phyloP scores from a whole-genome alignment of 1,140 invertebrate genomes.

The Thereuonema tuberculata region DNA sequence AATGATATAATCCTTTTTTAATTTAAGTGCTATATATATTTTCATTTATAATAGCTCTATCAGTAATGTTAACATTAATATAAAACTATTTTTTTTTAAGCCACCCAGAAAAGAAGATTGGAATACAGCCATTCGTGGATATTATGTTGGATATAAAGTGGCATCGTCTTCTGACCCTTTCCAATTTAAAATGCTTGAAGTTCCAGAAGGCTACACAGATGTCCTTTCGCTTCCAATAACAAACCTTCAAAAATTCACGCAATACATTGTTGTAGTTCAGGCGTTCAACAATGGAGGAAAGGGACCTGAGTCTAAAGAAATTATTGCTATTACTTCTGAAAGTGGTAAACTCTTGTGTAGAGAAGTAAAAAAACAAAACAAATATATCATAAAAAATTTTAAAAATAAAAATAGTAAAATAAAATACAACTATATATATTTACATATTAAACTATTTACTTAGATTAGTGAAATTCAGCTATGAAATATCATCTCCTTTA shows the following conservation, averaged over 20 bases:
- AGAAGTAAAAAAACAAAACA: no score
- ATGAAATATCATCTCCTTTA: no score
- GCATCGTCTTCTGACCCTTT: constrained; percentile 26
- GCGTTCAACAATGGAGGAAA: constrained; percentile 88
- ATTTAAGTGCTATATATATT: background rate
- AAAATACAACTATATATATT: no score
- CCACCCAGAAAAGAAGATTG: constrained; percentile 72
- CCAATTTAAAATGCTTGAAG: constrained; percentile 22
- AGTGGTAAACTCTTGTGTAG: constrained; percentile 40
- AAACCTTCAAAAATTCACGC: constrained; percentile 75
- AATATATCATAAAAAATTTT: no score
- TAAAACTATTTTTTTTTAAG: constrained; percentile 27
- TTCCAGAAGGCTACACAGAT: constrained; percentile 18
- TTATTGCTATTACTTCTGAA: constrained; percentile 66
- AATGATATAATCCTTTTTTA: background rate
- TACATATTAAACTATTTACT: no score
- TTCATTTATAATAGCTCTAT: background rate
- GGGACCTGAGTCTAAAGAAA: constrained; percentile 74
- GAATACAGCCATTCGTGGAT: constrained; percentile 83
- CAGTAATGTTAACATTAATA: background rate
- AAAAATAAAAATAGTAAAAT: no score
- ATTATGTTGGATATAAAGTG: constrained; percentile 47
- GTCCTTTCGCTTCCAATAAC: constrained; percentile 42
- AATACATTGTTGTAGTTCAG: constrained; percentile 87
- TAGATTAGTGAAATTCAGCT: no score